phyloP scores from a whole-genome alignment of 2,113 vertebrate species.

The Tenrec ecaudatus region DNA sequence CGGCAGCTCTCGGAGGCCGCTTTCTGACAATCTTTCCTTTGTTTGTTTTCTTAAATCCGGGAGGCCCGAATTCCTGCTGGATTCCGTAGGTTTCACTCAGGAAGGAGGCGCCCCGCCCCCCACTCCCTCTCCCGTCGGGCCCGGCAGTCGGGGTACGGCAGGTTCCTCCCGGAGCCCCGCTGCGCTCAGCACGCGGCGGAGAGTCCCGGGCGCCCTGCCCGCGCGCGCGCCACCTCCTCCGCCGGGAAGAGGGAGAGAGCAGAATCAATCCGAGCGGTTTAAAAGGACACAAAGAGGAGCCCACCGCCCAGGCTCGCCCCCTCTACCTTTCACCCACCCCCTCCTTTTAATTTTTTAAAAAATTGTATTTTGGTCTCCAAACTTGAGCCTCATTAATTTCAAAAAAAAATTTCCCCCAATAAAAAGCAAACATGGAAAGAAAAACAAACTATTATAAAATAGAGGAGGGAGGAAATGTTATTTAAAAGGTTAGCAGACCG shows the following conservation, averaged over 20 bases:
- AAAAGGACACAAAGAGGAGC: conserved; percentile 53
- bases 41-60: conserved; percentile 81
- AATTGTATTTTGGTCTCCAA: conserved; percentile 83
- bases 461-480: conserved; percentile 99
- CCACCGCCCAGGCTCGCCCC: conserved; percentile 4
- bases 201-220: conserved; percentile 70
- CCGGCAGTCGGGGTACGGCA: conserved; percentile 78
- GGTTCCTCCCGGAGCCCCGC: conserved; percentile 79
- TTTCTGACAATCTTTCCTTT: conserved; percentile 84
- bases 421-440: conserved; percentile 99
- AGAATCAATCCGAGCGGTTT: not conserved
- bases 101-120: conserved; percentile 73
- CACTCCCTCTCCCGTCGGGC: conserved; percentile 62
- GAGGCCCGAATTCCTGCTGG: conserved; percentile 84
- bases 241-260: not conserved
- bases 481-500: conserved; percentile 99
- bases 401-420: conserved; percentile 90
- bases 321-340: conserved; percentile 33
- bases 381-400: conserved; percentile 87
- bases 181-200: conserved; percentile 34
- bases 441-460: conserved; percentile 99
- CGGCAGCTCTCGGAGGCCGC: conserved; percentile 70
- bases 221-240: conserved; percentile 49
- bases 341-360: not conserved
- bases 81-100: conserved; percentile 82